phyloP scores from a whole-genome alignment of 2,113 vertebrate species.

The Corythornis cristatus region DNA sequence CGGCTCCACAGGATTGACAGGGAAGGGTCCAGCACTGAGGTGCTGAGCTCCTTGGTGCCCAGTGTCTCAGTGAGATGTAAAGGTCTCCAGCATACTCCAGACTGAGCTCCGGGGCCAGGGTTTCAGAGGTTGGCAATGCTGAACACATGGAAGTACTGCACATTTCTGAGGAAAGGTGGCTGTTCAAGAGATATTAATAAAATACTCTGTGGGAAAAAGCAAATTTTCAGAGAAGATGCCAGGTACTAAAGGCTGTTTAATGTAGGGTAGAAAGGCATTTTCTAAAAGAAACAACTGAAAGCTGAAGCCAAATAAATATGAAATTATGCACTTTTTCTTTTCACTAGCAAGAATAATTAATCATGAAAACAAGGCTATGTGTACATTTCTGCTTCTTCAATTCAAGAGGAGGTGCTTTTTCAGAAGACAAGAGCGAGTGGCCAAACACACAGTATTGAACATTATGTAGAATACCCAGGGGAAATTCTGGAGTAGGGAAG shows the following conservation, averaged over 20 bases:
- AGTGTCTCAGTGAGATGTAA: accelerated
- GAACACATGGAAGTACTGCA: background rate
- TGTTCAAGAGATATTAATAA: background rate
- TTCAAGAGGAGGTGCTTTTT: background rate
- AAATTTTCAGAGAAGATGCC: background rate
- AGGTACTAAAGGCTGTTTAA: background rate
- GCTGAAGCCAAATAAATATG: background rate
- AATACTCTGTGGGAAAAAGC: background rate
- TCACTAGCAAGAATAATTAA: background rate
- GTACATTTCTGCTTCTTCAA: background rate
- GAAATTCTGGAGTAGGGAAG: background rate
- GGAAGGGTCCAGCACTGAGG: background rate
- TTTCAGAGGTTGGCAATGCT: background rate
- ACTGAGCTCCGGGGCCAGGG: background rate
- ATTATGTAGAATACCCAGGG: background rate
- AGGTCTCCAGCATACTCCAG: background rate
- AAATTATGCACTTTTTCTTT: background rate
- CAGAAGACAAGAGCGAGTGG: background rate
- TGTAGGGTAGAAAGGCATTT: background rate
- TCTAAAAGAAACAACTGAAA: background rate
- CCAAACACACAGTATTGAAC: background rate
- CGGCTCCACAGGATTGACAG: background rate
- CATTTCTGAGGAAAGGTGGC: background rate
- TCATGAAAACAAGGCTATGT: background rate
- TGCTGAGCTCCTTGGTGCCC: background rate